Conservation (phyloP, 2,888 invertebrate species). For the Hylaea fasciaria region DNA sequence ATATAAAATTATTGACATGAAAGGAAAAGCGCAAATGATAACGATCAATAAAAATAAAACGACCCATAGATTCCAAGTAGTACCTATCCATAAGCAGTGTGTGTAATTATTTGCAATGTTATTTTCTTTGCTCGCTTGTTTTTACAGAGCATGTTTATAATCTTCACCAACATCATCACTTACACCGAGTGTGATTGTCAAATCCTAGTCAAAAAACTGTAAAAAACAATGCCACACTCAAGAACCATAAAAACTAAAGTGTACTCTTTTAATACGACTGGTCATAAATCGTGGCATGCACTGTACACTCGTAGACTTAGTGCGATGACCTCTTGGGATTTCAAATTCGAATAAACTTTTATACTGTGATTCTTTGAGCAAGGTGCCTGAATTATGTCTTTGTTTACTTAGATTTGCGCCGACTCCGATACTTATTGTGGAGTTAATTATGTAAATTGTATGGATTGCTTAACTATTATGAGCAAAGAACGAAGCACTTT, state of each 20-base stretch:
- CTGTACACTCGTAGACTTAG: constrained; percentile 1
- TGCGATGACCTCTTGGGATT: constrained; percentile 4
- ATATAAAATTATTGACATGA: too few relatives aligned
- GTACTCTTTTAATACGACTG: too few relatives aligned
- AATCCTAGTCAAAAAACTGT: neutral
- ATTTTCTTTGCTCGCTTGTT: too few relatives aligned
- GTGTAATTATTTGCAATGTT: too few relatives aligned
- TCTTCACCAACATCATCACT: too few relatives aligned
- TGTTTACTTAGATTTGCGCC: constrained; percentile 9
- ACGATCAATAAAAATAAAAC: too few relatives aligned
- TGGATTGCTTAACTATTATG: neutral
- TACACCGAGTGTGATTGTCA: too few relatives aligned
- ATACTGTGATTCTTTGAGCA: neutral
- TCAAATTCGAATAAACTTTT: constrained; percentile 13
- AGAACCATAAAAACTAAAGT: too few relatives aligned
- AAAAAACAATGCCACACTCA: neutral
- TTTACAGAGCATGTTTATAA: too few relatives aligned
- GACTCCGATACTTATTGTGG: constrained; percentile 10
- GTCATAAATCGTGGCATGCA: neutral
- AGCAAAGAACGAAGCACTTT: neutral
- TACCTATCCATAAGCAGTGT: too few relatives aligned
- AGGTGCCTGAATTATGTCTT: constrained; percentile 15
- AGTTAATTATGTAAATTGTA: neutral
- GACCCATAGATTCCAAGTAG: too few relatives aligned
- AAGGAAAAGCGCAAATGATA: too few relatives aligned